phyloP scores from a whole-genome alignment of 2,888 invertebrate species.

The Ceriagrion tenellum region DNA sequence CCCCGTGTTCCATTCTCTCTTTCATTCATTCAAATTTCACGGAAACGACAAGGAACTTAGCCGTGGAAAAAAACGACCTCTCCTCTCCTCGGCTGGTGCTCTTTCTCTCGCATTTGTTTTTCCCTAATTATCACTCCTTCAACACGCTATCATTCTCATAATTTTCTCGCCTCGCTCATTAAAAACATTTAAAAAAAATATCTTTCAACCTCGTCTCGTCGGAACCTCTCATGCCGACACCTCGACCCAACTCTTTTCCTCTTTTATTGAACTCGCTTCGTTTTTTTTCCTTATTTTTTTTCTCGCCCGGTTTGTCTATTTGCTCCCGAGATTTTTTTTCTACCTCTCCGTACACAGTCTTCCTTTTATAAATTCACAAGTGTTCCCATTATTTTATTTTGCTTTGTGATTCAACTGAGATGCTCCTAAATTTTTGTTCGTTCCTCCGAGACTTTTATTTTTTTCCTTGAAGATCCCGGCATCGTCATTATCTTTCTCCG shows the following conservation, averaged over 20 bases:
- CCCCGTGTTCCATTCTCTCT: background rate
- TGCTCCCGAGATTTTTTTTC: background rate
- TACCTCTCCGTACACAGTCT: background rate
- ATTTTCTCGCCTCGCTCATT: conserved; percentile 60
- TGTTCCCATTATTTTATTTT: background rate
- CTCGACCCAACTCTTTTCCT: background rate
- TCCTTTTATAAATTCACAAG: background rate
- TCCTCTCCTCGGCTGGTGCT: background rate
- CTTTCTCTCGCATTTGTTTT: background rate
- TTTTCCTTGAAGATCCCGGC: background rate
- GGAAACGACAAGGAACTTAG: conserved; percentile 36
- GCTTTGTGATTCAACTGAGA: background rate
- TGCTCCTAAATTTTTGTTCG: background rate
- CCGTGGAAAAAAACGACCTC: background rate
- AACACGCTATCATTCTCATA: conserved; percentile 49
- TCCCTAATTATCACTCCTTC: conserved; percentile 47
- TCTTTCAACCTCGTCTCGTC: background rate
- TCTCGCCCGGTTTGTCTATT: background rate
- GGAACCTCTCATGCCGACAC: background rate
- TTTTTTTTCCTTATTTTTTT: too few species aligned
- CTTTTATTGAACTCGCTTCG: background rate
- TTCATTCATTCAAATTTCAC: conserved; percentile 23
- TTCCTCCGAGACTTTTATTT: background rate
- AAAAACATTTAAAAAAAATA: conserved; percentile 49
- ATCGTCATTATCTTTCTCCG: background rate